phyloP scores from a whole-genome alignment of 1,140 invertebrate genomes.

The Antheraea pernyi region DNA sequence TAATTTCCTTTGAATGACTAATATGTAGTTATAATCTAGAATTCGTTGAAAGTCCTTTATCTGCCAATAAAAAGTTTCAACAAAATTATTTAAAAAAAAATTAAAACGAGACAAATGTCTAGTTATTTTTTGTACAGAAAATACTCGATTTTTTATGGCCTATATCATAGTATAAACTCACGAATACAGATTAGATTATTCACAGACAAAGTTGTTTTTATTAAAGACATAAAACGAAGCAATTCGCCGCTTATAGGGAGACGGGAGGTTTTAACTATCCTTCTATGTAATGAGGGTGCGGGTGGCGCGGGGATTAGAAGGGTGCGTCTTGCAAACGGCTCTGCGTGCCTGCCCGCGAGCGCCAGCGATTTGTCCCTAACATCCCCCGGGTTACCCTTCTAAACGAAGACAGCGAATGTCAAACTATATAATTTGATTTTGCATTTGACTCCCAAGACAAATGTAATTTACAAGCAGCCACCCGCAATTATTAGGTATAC shows the following conservation, averaged over 20 bases:
- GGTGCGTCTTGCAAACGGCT: conserved; percentile 72
- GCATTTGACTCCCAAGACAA: no score
- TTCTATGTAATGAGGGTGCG: conserved; percentile 26
- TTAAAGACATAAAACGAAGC: conserved; percentile 71
- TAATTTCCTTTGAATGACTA: no score
- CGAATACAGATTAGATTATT: not conserved
- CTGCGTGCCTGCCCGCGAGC: conserved; percentile 69
- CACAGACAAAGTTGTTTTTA: conserved; percentile 46
- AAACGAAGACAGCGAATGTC: conserved; percentile 29
- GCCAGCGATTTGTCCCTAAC: conserved; percentile 66
- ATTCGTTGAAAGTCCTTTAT: no score
- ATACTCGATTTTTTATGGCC: no score
- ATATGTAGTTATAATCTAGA: no score
- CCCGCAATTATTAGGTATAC: no score
- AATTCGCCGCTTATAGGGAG: conserved; percentile 37
- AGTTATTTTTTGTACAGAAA: no score
- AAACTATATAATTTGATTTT: conserved; percentile 33
- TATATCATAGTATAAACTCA: no score
- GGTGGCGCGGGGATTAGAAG: conserved; percentile 55
- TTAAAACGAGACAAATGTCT: no score
- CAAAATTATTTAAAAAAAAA: no score
- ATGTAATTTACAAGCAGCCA: no score
- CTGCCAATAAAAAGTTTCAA: no score
- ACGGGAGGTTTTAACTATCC: conserved; percentile 60
- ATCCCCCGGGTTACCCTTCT: conserved; percentile 49